Base-by-base conservation (phyloP, 2,888 invertebrate genomes). In the Ernsta delagoae region DNA sequence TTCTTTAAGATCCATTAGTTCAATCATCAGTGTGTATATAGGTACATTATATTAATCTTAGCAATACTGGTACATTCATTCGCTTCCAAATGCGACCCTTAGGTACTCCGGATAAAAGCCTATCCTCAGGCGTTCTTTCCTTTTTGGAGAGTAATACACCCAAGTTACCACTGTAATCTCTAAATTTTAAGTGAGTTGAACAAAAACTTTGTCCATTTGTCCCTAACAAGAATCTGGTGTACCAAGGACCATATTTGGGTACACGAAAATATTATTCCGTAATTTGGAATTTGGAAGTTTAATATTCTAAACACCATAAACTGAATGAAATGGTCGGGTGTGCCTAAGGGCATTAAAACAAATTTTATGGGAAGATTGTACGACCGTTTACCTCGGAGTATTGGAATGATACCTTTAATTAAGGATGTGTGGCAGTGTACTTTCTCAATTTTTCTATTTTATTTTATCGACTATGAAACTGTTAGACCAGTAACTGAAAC, bases 181-280 rank as follows among this genome's bases (percentile, higher is more conserved):
- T 11, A 60, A 69, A 62, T 69, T 62, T 69, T 41, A 53, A 59
- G 41, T 48, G 41, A 45, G 57, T 59, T 39, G 5, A 45, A n/a
- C 57, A 34, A 50, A 61, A 69, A 63, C 31, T 69, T 69, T 39
- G 50, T 36, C 59, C 59, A 56, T 59, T 66, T 62, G 48, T 65
- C 59, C 39, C 6, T 11, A 36, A 59, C 16, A 12, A 31, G 56
- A 45, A 59, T 48, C 57, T 12, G 31, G 11, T 48, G 31, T 61
- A 54, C 39, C 53, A 41, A 39, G 24, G 53, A 39, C 41, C 62
- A 11, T 53, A 12, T 39, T 39, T 5, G 39, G 39, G 39, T 39
- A 39, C 39, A 5, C 31, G 31, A 31, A 31, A 31, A 31, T 2
- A 31, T 31, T 31, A 31, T 3, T 31, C 31, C 31, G 31, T 31